Evolutionary conservation across 2,797 vertebrate species (phyloP).

Genomic region (Philypnodon macrostomus): DNA sequence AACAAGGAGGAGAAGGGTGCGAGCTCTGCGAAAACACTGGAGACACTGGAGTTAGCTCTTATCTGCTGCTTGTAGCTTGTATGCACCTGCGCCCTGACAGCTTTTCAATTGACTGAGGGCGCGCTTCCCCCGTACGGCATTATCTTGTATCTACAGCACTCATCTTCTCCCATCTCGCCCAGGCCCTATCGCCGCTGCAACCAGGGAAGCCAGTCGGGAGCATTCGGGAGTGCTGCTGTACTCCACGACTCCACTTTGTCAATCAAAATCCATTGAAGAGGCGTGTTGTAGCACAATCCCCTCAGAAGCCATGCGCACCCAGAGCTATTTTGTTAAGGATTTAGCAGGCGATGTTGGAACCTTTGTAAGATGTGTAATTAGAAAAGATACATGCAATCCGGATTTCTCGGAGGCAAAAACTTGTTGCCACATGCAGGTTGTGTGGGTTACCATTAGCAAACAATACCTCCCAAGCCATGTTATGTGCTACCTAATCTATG

Average conservation of each 20-base stretch:
- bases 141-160: conserved; percentile 63
- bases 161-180: conserved; percentile 44
- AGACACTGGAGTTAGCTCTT: conserved; percentile 61
- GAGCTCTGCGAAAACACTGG: conserved; percentile 45
- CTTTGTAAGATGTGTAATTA: background rate
- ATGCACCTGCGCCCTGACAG: conserved; percentile 72
- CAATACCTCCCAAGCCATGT: no score
- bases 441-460: no score
- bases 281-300: conserved; percentile 3
- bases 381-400: no score
- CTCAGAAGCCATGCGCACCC: background rate
- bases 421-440: no score
- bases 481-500: no score
- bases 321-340: background rate
- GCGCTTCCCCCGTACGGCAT: conserved; percentile 53
- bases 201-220: conserved; percentile 32
- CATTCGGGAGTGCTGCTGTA: conserved; percentile 27
- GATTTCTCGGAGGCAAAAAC: no score
- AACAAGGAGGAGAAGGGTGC: conserved; percentile 36
- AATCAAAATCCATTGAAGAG: conserved; percentile 17
- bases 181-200: conserved; percentile 36
- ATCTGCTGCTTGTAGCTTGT: conserved; percentile 70
- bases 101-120: conserved; percentile 75
- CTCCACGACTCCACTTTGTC: conserved; percentile 34
- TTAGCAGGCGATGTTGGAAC: background rate